Evolutionary conservation across 2,888 invertebrate genomes (phyloP).

Genomic region (Sarcophaga variegata): DNA sequence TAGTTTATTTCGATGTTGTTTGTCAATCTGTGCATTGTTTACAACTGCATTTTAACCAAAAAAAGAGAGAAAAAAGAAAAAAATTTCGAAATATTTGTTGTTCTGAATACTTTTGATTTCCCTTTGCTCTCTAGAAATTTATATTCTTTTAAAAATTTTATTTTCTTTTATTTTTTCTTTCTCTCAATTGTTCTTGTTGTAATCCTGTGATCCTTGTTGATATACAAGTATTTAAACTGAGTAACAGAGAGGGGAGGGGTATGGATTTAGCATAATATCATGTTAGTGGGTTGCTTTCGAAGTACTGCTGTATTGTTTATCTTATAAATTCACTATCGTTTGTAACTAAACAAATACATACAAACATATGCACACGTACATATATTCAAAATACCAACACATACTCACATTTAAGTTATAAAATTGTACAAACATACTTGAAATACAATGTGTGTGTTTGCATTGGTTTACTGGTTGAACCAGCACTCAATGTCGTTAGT

Average conservation of each 20-base stretch:
- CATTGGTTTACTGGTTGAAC: not conserved
- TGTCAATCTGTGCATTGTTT: constrained; percentile 69
- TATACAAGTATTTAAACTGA: too few species aligned
- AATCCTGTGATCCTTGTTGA: too few species aligned
- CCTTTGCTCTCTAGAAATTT: not conserved
- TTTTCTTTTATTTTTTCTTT: not conserved
- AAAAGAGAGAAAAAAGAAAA: not conserved
- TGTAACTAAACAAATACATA: not conserved
- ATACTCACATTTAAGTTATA: too few species aligned
- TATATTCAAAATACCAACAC: not conserved
- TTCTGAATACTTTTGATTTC: not conserved
- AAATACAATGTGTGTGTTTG: too few species aligned
- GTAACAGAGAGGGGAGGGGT: not conserved
- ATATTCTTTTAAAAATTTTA: not conserved
- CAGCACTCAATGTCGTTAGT: not conserved
- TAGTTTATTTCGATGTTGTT: constrained; percentile 60
- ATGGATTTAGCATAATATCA: constrained; percentile 9
- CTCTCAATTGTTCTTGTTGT: constrained; percentile 1
- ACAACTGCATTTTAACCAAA: constrained; percentile 46
- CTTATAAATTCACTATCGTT: constrained; percentile 25
- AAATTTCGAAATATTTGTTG: constrained; percentile 42
- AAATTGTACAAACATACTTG: too few species aligned
- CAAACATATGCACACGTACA: not conserved
- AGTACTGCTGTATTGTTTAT: constrained; percentile 36
- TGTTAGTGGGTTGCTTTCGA: constrained; percentile 29